Evolutionary conservation across 2,888 invertebrate species (phyloP).

Genomic region (Drosophila paramelanica): DNA sequence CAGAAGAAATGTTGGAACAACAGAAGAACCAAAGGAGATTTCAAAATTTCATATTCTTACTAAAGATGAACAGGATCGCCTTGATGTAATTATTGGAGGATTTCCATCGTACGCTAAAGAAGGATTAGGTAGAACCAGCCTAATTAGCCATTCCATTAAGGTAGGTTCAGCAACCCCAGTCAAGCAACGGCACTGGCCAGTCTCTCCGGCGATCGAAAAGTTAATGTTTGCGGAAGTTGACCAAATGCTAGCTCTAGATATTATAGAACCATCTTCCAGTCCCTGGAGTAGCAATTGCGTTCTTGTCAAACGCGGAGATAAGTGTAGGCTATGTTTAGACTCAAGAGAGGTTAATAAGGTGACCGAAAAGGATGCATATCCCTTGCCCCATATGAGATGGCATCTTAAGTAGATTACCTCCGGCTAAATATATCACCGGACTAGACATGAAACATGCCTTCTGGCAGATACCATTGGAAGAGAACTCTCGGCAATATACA

Average conservation of each 20-base stretch:
- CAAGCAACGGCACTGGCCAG: not conserved
- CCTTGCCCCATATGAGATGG: not conserved
- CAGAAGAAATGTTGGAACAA: no score
- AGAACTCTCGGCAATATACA: not conserved
- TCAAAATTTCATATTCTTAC: no score
- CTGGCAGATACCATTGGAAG: no score
- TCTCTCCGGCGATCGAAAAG: not conserved
- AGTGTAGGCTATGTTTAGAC: not conserved
- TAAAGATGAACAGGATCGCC: no score
- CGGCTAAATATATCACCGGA: no score
- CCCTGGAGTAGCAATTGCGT: not conserved
- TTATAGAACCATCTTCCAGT: not conserved
- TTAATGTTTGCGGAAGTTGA: not conserved
- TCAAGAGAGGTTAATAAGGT: not conserved
- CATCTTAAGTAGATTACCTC: no score
- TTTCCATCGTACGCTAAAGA: not conserved
- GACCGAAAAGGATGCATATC: not conserved
- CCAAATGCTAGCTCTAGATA: not conserved
- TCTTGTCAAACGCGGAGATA: not conserved
- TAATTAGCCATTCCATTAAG: conserved; percentile 4
- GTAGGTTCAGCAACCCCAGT: not conserved
- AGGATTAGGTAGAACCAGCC: not conserved
- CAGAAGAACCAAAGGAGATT: no score
- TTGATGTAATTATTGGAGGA: no score
- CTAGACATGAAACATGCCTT: no score